These are phyloP conservation scores for Phymatocera aterrima DNA, from an alignment of 2,888 invertebrate species.

Conservation along the genomic window DNA sequence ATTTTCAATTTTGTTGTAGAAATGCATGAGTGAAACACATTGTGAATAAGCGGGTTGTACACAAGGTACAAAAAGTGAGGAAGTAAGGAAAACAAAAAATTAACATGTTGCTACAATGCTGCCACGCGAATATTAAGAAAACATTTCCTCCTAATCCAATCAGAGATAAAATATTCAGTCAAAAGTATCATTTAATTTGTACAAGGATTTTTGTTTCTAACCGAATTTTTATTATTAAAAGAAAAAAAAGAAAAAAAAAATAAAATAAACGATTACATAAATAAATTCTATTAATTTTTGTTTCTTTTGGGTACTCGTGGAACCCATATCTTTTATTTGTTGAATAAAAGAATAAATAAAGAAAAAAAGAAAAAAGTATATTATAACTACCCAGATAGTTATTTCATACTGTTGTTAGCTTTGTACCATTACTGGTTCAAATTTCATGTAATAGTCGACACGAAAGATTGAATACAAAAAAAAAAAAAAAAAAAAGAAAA, in stretches of 20 bases:
- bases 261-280: too few relatives aligned
- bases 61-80: not conserved
- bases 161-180: slow-evolving; percentile 44
- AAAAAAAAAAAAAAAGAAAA: not conserved
- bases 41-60: not conserved
- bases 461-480: slow-evolving; percentile 29
- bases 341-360: slow-evolving; percentile 19
- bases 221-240: slow-evolving; percentile 22
- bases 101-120: slow-evolving; percentile 30
- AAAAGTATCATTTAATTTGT: slow-evolving; percentile 43
- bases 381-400: slow-evolving; percentile 15
- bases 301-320: slow-evolving; percentile 11
- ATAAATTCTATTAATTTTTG: slow-evolving; percentile 4
- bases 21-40: slow-evolving; percentile 21
- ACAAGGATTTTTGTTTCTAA: slow-evolving; percentile 14
- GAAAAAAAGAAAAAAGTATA: not conserved
- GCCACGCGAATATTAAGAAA: slow-evolving; percentile 35
- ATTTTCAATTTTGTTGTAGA: not conserved
- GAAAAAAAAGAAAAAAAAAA: too few relatives aligned
- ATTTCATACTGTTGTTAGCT: slow-evolving; percentile 31
- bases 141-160: slow-evolving; percentile 11
- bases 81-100: not conserved
- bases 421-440: slow-evolving; percentile 41
- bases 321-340: not conserved
- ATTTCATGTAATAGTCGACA: too few relatives aligned